These are phyloP conservation scores for Drosophila fuyamai DNA, from an alignment of 1,140 invertebrate species.

Conservation along the genomic window DNA sequence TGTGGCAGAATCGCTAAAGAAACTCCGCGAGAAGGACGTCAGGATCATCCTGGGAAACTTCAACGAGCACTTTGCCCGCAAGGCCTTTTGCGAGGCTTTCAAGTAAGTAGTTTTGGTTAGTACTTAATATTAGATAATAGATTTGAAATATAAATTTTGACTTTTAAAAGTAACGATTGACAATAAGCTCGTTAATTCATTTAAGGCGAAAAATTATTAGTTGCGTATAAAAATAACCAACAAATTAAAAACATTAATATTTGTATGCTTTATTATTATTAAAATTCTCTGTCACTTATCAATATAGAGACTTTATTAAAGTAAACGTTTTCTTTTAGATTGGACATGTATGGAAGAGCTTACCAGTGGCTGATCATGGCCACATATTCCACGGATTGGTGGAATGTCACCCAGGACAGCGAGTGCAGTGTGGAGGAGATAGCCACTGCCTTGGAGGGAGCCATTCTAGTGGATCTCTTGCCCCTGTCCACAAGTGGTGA, in stretches of 20 bases:
- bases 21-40: constrained; percentile 96
- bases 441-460: constrained; percentile 93
- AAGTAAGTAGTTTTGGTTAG: constrained; percentile 85
- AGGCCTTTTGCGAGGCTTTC: constrained; percentile 97
- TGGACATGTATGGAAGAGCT: constrained; percentile 94
- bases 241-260: too few species aligned
- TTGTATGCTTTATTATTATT: too few species aligned
- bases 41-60: constrained; percentile 98
- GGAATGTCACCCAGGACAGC: constrained; percentile 87
- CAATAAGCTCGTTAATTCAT: too few species aligned
- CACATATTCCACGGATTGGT: constrained; percentile 92
- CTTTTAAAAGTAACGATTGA: too few species aligned
- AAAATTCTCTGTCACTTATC: too few species aligned
- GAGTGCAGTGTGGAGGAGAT: constrained; percentile 92
- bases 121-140: not conserved
- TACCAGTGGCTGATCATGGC: constrained; percentile 99
- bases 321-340: constrained; percentile 79
- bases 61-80: constrained; percentile 96
- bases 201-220: too few species aligned
- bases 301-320: too few species aligned
- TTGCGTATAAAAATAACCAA: too few species aligned
- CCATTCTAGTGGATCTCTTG: constrained; percentile 91
- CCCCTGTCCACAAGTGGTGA: constrained; percentile 87
- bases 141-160: not conserved
- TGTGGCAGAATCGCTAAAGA: constrained; percentile 91